A percentile compares a stretch with the other conserved stretches of the same genome.
These are phyloP conservation scores for Setophaga kirtlandii DNA, from an alignment of 2,113 vertebrate species.

Conservation along the genomic window DNA sequence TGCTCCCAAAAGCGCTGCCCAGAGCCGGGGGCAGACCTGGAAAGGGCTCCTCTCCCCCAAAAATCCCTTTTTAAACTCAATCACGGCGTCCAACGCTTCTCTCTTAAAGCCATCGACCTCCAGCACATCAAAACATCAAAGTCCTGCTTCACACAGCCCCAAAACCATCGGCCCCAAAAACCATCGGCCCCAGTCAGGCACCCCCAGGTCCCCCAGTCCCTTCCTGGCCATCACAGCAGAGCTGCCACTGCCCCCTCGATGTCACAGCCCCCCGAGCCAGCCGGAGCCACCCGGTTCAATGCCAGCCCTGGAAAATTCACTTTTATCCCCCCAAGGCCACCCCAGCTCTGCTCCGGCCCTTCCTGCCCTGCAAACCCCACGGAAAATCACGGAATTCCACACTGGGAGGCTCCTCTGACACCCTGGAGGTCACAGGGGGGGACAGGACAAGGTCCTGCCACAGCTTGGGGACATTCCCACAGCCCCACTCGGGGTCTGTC, in stretches of 20 bases:
- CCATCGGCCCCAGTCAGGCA: background rate
- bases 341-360: background rate
- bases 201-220: background rate
- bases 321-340: fast-evolving
- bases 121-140: background rate
- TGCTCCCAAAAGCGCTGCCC: background rate
- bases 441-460: background rate
- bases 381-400: background rate
- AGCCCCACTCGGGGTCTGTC: background rate
- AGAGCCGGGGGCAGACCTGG: fast-evolving
- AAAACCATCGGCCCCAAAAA: background rate
- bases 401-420: fast-evolving
- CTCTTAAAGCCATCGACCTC: background rate
- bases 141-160: background rate
- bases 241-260: fast-evolving
- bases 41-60: background rate
- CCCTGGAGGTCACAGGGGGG: fast-evolving
- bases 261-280: fast-evolving
- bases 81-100: background rate
- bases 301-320: fast-evolving
- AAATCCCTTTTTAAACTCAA: background rate
- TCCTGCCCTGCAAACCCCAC: background rate
- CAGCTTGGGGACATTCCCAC: fast-evolving
- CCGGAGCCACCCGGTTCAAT: background rate
- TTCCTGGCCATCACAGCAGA: background rate